phyloP scores from a whole-genome alignment of 2,797 vertebrate species.

The Halcyon leucocephala region DNA sequence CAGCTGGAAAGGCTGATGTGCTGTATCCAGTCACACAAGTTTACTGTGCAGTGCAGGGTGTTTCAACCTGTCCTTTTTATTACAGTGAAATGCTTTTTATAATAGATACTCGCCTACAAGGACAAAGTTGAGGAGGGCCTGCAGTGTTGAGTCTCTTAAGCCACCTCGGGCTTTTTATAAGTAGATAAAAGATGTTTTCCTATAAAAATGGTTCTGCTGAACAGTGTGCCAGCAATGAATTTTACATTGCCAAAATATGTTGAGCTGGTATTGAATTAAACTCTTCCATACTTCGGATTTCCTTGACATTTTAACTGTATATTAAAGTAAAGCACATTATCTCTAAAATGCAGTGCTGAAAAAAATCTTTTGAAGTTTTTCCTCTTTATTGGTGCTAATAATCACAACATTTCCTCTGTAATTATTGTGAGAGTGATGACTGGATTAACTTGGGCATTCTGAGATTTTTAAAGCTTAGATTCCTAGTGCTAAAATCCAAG shows the following conservation, averaged over 20 bases:
- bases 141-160: neutral
- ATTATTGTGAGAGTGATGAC: slow-evolving; percentile 15
- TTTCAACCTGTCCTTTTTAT: neutral
- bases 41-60: neutral
- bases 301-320: slow-evolving; percentile 45
- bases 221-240: neutral
- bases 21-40: neutral
- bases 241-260: slow-evolving; percentile 42
- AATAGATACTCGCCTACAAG: neutral
- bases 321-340: slow-evolving; percentile 59
- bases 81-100: neutral
- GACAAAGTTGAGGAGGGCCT: neutral
- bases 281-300: slow-evolving; percentile 12
- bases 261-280: slow-evolving; percentile 47
- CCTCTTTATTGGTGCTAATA: slow-evolving; percentile 43
- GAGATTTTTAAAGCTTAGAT: slow-evolving; percentile 11
- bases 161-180: slow-evolving; percentile 9
- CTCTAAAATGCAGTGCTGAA: slow-evolving; percentile 50
- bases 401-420: slow-evolving; percentile 15
- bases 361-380: slow-evolving; percentile 59
- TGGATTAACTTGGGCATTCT: slow-evolving; percentile 30
- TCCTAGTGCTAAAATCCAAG: neutral
- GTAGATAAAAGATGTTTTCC: neutral
- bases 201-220: slow-evolving; percentile 8
- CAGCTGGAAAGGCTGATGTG: neutral